Evolutionary conservation across 2,888 invertebrate species (phyloP).

Genomic region (Siphlonurus alternatus): DNA sequence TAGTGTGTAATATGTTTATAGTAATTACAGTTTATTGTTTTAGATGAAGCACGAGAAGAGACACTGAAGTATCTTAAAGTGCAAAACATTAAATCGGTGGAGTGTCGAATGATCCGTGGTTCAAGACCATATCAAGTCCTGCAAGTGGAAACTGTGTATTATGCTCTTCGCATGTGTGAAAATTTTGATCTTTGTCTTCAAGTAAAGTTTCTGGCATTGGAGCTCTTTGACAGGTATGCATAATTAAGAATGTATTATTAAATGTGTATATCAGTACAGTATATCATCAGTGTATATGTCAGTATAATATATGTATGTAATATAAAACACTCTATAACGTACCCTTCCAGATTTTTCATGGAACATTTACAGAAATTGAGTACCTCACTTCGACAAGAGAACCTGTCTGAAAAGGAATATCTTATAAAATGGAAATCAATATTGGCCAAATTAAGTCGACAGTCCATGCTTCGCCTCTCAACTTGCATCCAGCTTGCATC

Average conservation of each 20-base stretch:
- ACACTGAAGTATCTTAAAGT: neutral
- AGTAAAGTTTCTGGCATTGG: neutral
- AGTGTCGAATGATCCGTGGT: neutral
- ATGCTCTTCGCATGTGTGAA: neutral
- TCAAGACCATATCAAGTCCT: neutral
- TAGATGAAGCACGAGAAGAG: neutral
- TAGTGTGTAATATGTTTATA: neutral
- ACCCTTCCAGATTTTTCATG: neutral
- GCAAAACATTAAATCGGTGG: neutral
- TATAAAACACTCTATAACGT: too few relatives aligned
- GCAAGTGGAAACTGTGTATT: neutral
- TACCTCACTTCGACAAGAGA: neutral
- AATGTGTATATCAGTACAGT: too few relatives aligned
- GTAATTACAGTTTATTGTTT: neutral
- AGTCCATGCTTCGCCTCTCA: neutral
- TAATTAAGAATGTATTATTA: too few relatives aligned
- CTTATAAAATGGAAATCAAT: too few relatives aligned
- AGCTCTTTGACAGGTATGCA: neutral
- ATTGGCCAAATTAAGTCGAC: too few relatives aligned
- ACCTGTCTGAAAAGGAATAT: neutral
- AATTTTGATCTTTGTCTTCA: neutral
- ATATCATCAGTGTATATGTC: too few relatives aligned
- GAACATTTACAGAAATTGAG: neutral
- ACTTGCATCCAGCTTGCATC: neutral
- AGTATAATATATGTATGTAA: too few relatives aligned